These are phyloP conservation scores for Epinotia bilunana DNA, from an alignment of 2,888 invertebrate species.

Conservation along the genomic window DNA sequence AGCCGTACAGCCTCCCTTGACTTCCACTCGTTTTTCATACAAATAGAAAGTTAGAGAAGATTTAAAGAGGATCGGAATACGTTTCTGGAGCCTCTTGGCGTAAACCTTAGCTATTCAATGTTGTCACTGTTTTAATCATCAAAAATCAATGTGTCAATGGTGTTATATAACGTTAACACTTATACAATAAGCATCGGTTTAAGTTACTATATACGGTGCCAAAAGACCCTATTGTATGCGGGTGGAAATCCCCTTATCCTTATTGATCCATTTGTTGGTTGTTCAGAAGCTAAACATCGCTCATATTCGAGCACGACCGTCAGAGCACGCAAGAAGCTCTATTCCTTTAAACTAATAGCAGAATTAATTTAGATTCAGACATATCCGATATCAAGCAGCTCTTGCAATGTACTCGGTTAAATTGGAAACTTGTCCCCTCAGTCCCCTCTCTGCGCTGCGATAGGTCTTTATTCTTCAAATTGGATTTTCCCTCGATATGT, in stretches of 20 bases:
- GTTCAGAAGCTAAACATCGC: constrained; percentile 17
- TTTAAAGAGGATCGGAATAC: too few relatives aligned
- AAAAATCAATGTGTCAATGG: too few relatives aligned
- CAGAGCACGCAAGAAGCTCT: neutral
- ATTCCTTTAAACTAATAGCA: neutral
- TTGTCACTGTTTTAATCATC: too few relatives aligned
- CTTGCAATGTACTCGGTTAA: constrained; percentile 28
- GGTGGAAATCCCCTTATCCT: constrained; percentile 14
- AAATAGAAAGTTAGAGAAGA: too few relatives aligned
- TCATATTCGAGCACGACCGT: neutral
- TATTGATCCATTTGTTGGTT: constrained; percentile 12
- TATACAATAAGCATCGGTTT: too few relatives aligned
- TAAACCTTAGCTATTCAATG: too few relatives aligned
- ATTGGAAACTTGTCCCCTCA: constrained; percentile 31
- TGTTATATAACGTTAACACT: too few relatives aligned
- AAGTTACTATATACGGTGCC: neutral
- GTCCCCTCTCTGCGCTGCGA: constrained; percentile 12
- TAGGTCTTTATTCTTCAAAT: constrained; percentile 31
- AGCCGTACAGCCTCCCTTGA: too few relatives aligned
- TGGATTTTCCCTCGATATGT: constrained; percentile 42
- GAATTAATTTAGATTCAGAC: constrained; percentile 11
- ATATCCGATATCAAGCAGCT: constrained; percentile 20
- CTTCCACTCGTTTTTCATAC: too few relatives aligned
- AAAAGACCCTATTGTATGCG: neutral
- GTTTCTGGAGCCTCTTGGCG: too few relatives aligned